Conservation (phyloP, 2,797 vertebrate genomes). For the Thripadectes ignobilis region DNA sequence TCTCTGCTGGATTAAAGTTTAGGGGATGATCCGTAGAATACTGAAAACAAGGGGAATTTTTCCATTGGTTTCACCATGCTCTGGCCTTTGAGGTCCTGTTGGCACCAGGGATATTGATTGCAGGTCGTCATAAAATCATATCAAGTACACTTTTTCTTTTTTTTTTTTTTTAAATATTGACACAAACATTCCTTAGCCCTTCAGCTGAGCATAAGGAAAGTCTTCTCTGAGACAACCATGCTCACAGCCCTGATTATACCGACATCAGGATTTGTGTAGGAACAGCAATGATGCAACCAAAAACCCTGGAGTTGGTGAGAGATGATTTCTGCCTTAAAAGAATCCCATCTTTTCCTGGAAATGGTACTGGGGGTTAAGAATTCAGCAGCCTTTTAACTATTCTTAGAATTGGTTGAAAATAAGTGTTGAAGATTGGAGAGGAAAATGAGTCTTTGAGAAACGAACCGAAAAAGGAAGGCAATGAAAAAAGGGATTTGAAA, state of each 20-base stretch:
- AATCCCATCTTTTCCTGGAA: neutral
- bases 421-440: neutral
- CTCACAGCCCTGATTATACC: neutral
- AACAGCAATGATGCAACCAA: neutral
- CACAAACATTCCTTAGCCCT: neutral
- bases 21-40: neutral
- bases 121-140: neutral
- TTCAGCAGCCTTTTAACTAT: neutral
- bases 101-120: slow-evolving; percentile 2
- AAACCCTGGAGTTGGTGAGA: neutral
- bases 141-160: neutral
- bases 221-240: neutral
- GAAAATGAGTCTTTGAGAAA: neutral
- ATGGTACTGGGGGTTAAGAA: neutral
- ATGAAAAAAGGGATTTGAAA: neutral
- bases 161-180: neutral
- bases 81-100: neutral
- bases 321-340: neutral
- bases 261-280: neutral
- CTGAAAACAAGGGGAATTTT: neutral
- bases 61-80: neutral
- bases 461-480: neutral
- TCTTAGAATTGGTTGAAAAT: neutral
- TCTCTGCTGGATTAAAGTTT: neutral
- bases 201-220: neutral